phyloP scores from a whole-genome alignment of 2,113 vertebrate species.

The Tiliqua scincoides region DNA sequence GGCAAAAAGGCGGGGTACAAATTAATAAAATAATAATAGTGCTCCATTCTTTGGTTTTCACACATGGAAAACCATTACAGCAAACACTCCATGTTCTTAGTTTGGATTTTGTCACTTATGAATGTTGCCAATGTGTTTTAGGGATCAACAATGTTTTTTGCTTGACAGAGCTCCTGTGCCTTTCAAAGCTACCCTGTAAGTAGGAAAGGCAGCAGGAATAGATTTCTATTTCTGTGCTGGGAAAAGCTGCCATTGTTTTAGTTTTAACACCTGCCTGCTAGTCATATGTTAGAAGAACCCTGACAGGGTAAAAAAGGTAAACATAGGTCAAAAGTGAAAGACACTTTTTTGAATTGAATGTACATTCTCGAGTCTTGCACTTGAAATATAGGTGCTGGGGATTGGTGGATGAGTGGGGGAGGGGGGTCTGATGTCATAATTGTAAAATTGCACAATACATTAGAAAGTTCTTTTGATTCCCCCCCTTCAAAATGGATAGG shows the following conservation, averaged over 20 bases:
- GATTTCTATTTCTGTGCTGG: background rate
- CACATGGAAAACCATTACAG: no score
- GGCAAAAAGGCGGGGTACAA: no score
- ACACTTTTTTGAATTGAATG: background rate
- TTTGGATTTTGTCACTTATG: background rate
- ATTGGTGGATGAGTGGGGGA: background rate
- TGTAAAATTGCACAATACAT: background rate
- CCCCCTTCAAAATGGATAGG: background rate
- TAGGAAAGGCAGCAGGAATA: background rate
- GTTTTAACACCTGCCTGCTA: background rate
- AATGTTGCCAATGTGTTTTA: background rate
- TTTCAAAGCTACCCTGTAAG: background rate
- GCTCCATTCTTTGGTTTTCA: background rate
- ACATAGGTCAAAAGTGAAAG: background rate
- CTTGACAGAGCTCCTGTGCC: background rate
- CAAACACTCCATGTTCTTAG: background rate
- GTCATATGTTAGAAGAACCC: background rate
- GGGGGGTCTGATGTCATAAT: background rate
- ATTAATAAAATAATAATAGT: no score
- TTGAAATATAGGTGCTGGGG: background rate
- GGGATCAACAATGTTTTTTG: background rate
- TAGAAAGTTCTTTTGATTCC: background rate
- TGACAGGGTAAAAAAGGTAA: background rate
- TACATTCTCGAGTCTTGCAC: background rate
- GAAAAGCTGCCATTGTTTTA: background rate